Conservation (phyloP, 2,888 invertebrate genomes). For the Tiphia femorata region DNA sequence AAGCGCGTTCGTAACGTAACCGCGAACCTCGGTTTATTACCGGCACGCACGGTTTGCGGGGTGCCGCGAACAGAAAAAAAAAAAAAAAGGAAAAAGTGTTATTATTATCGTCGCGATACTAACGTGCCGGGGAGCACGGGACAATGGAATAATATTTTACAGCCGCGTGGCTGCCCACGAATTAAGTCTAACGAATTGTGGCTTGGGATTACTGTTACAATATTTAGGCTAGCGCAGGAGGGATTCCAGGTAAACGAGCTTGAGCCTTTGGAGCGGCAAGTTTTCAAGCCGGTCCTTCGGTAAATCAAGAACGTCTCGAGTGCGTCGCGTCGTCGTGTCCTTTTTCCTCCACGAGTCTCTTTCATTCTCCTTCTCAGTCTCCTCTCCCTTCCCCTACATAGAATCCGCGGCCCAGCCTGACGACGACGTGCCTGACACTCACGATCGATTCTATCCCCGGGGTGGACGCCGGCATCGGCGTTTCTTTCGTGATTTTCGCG, state of each 20-base stretch:
- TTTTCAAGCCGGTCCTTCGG: slow-evolving; percentile 38
- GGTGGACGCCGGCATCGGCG: slow-evolving; percentile 35
- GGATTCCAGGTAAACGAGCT: slow-evolving; percentile 12
- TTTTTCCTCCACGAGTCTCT: slow-evolving; percentile 6
- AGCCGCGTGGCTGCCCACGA: too few relatives aligned
- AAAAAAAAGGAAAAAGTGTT: background rate
- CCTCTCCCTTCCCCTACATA: slow-evolving; percentile 18
- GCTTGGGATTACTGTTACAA: slow-evolving; percentile 17
- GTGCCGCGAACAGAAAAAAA: background rate
- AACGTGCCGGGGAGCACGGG: too few relatives aligned
- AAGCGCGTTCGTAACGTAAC: too few relatives aligned
- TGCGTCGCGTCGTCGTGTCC: slow-evolving; percentile 32
- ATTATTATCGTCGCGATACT: too few relatives aligned
- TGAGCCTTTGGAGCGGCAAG: background rate
- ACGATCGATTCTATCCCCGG: slow-evolving; percentile 55
- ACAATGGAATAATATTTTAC: too few relatives aligned
- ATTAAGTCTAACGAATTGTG: too few relatives aligned
- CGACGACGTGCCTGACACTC: slow-evolving; percentile 58
- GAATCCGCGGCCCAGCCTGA: slow-evolving; percentile 52
- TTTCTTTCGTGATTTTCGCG: slow-evolving; percentile 16
- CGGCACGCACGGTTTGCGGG: too few relatives aligned
- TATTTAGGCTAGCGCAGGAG: slow-evolving; percentile 21
- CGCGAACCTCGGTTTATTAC: too few relatives aligned
- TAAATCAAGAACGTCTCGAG: slow-evolving; percentile 45
- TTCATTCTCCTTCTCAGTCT: slow-evolving; percentile 28